Evolutionary conservation across 2,888 invertebrate genomes (phyloP), one percentile per base, ranked within the genome.

Genomic region (Eilema caniola): DNA sequence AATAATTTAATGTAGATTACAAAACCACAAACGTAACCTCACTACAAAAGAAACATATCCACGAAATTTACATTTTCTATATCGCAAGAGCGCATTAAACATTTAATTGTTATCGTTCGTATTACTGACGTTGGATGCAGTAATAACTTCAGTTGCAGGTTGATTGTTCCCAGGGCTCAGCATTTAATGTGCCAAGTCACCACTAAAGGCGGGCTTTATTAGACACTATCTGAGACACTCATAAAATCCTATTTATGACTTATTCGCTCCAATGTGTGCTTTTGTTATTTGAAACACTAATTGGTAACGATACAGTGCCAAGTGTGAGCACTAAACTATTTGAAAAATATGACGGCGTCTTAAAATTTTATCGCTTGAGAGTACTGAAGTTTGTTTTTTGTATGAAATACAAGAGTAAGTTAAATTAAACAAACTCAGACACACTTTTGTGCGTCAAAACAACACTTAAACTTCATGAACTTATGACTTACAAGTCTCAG

Each of bases 201-300:
- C 86, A 86, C 86, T 90, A 89, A 88, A 88, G 84, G 81, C 79
- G 66, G 79, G 83, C 82, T 90, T 91, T 92, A 91, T 91, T 89
- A 85, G 87, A 85, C 80, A 86, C 86, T 85, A 88, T 86, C 86
- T 84, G 85, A 82, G 82, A 83, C 79, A 81, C 84, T 88, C 90
- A 86, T 92, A 87, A 92, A 91, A 84, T 81, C 78, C 78, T 85
- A 87, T 90, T 91, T 90, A 90, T 88, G 89, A 85, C 82, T 80
- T 85, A 86, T 86, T 80, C 83, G 79, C 82, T 77, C 79, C 85
- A 83, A 83, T 84, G 85, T 87, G 83, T 84, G 84, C 83, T 83
- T 41, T 85, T 83, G 83, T 37, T 69, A 69, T 72, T 72, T 59
- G 66, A 77, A 78, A 85, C 79, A 86, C 90, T 92, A 92, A 92